Evolutionary conservation across 2,888 invertebrate species (phyloP).

Genomic region (Oeneis ivallda): DNA sequence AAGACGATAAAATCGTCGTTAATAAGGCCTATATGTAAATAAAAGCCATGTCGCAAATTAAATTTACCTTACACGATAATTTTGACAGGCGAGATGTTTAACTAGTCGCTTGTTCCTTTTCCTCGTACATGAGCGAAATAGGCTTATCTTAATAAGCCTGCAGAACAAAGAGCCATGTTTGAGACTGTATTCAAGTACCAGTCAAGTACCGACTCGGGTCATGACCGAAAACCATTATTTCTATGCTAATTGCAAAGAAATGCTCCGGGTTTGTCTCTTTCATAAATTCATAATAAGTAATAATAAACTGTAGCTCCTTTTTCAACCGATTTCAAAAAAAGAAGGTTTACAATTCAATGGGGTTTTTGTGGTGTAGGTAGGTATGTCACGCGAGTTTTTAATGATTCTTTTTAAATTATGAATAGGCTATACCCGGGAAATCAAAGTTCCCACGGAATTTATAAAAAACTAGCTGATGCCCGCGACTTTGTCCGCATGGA

Average conservation of each 20-base stretch:
- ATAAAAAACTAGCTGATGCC: too few species aligned
- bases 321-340: too few species aligned
- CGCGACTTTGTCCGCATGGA: too few species aligned
- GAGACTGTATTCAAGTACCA: constrained; percentile 27
- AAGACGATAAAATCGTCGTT: constrained; percentile 33
- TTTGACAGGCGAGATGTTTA: constrained; percentile 39
- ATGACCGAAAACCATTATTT: constrained; percentile 28
- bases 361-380: too few species aligned
- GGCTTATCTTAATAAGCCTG: constrained; percentile 39
- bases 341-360: too few species aligned
- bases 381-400: too few species aligned
- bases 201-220: constrained; percentile 28
- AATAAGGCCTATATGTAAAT: constrained; percentile 30
- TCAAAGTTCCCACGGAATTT: too few species aligned
- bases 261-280: neutral
- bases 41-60: constrained; percentile 36
- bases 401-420: too few species aligned
- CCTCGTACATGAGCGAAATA: constrained; percentile 37
- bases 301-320: neutral
- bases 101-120: constrained; percentile 34
- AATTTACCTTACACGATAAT: constrained; percentile 38
- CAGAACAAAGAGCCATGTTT: constrained; percentile 34
- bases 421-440: too few species aligned
- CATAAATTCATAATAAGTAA: neutral
- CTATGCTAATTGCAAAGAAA: constrained; percentile 25